Percentiles rank a stretch among this genome's conserved stretches.
Conservation (phyloP, 2,888 invertebrate genomes). For the Eupithecia vulgata region DNA sequence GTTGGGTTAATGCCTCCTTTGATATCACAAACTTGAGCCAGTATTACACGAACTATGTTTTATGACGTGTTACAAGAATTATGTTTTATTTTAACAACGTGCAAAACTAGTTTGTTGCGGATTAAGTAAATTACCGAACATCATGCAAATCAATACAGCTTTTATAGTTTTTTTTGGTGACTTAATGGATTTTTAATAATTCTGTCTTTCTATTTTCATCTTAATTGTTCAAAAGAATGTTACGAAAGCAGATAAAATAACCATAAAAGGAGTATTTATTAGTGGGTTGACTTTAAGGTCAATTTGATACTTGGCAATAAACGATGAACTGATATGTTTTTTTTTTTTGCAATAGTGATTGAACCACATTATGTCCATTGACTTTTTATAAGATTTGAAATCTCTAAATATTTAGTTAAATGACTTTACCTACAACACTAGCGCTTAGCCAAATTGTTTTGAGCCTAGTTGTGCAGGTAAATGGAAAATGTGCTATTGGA, state of each 20-base stretch:
- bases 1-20: not conserved
- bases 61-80: constrained; percentile 22
- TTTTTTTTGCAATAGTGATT: not conserved
- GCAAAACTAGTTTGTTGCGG: constrained; percentile 48
- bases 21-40: not conserved
- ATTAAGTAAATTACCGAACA: constrained; percentile 41
- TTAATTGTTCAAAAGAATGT: not conserved
- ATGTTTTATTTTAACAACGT: constrained; percentile 45
- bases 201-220: not conserved
- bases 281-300: not conserved
- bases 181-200: constrained; percentile 20
- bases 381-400: not conserved
- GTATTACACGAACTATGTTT: constrained; percentile 29
- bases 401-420: not conserved
- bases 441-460: constrained; percentile 28
- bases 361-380: not conserved
- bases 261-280: not conserved
- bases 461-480: constrained; percentile 40
- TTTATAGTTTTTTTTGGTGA: constrained; percentile 29
- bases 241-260: not conserved
- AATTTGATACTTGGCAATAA: not conserved
- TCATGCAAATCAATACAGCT: constrained; percentile 35
- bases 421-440: constrained; percentile 7
- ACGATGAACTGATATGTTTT: not conserved
- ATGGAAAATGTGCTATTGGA: constrained; percentile 41